phyloP scores from a whole-genome alignment of 1,140 invertebrate species.

The Oreohelix idahoensis region DNA sequence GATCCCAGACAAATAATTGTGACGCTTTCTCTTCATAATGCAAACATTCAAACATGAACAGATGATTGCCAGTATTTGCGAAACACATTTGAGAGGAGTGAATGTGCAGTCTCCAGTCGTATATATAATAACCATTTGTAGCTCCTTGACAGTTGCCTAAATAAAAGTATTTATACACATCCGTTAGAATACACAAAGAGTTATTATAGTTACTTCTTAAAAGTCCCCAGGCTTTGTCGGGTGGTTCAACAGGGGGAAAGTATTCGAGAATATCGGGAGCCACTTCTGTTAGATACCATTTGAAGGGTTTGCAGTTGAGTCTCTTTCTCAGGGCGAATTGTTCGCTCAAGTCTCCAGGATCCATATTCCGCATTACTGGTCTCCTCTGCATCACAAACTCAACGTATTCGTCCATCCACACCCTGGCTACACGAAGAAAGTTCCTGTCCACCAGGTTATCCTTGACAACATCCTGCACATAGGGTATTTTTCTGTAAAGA shows the following conservation, averaged over 20 bases:
- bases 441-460: not conserved
- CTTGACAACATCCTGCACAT: not conserved
- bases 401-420: conserved; percentile 7
- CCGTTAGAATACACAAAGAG: not conserved
- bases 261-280: not conserved
- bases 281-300: not conserved
- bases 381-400: not conserved
- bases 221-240: not conserved
- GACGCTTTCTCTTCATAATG: not conserved
- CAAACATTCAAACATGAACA: not conserved
- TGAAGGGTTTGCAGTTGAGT: not conserved
- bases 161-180: not conserved
- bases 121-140: not conserved
- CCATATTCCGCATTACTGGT: not conserved
- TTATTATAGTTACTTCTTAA: not conserved
- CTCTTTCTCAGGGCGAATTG: not conserved
- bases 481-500: conserved; percentile 82
- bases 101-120: not conserved
- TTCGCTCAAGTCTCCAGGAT: not conserved
- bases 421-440: not conserved
- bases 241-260: not conserved
- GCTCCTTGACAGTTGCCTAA: not conserved
- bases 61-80: not conserved
- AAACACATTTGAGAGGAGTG: not conserved
- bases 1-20: conserved; percentile 1